Percentiles rank a stretch among this genome's conserved stretches.
These are phyloP conservation scores for Mechanitis mazaeus DNA, from an alignment of 2,888 invertebrate species.

Conservation along the genomic window DNA sequence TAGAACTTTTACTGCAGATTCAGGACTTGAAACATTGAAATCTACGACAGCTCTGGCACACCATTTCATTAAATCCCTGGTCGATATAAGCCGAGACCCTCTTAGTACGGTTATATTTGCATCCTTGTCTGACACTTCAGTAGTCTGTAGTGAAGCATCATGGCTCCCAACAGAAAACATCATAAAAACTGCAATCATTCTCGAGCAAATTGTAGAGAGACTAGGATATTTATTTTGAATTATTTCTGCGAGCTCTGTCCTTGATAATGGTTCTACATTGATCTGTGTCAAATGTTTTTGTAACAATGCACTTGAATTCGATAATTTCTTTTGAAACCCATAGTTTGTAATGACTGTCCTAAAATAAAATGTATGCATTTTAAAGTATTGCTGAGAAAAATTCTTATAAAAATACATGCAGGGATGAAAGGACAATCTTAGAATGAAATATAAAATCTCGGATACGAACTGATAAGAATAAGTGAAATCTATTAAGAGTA, in stretches of 20 bases:
- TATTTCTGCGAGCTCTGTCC: conserved; percentile 84
- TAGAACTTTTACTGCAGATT: conserved; percentile 82
- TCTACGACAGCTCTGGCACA: conserved; percentile 86
- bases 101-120: conserved; percentile 49
- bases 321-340: conserved; percentile 79
- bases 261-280: conserved; percentile 86
- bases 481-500: too few species aligned
- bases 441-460: too few species aligned
- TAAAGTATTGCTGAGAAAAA: background rate
- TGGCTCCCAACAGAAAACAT: conserved; percentile 86
- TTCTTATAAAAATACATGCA: background rate
- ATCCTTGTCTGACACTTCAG: conserved; percentile 43
- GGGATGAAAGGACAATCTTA: too few species aligned
- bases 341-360: conserved; percentile 78
- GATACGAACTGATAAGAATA: too few species aligned
- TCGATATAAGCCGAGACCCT: conserved; percentile 82
- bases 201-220: conserved; percentile 82
- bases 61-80: conserved; percentile 94
- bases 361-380: conserved; percentile 18
- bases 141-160: conserved; percentile 63
- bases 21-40: conserved; percentile 83
- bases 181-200: conserved; percentile 89
- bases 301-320: conserved; percentile 80
- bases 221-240: conserved; percentile 82
- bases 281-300: conserved; percentile 90